Base-by-base conservation (phyloP, 2,113 vertebrate genomes). In the Corythornis vintsioides region DNA sequence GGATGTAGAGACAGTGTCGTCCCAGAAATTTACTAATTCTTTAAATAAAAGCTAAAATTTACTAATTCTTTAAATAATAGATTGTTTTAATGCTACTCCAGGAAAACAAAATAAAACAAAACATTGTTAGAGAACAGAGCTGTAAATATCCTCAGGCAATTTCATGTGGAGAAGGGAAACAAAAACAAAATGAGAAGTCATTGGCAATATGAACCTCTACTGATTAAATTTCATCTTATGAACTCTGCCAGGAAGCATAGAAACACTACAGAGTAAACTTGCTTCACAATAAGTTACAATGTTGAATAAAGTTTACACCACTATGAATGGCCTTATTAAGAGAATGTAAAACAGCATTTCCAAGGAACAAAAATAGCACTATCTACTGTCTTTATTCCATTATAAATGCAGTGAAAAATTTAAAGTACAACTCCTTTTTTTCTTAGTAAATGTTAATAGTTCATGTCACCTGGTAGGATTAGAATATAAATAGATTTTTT, bases 171-270 rank as follows among this genome's bases (percentile, higher is more conserved):
- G 86, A 94, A 81, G 2, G 67, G 82, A 93, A 96, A 83, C 59
- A 94, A 86, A 91, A 95, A 7, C 80, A 95, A 82, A 61, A 85
- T 73, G 69, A 91, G 57, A 95, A 90, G 72, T 83, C 52, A 9
- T 85, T 90, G 95, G 66, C 78, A 88, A 81, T 42, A 48, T 71
- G 73, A 95, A 88, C 67, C 38, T 95, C n/a, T 75, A 28, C 83
- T 90, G 83, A 96, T 95, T 94, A 95, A 86, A 96, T 95, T 88
- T 93, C 56, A 86, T 91, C 72, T 89, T 92, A 59, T 86, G 82
- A 89, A 85, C 77, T 87, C 80, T 77, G 57, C 81, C 88, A 60
- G 78, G 91, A 96, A 92, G 90, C 50, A 82, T 29, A 66, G 15
- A 59, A 82, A 79, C 29, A 76, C 56, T 95, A 92, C 74, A 91